Base-by-base conservation (phyloP, 2,888 invertebrate species). In the Cancer borealis region DNA sequence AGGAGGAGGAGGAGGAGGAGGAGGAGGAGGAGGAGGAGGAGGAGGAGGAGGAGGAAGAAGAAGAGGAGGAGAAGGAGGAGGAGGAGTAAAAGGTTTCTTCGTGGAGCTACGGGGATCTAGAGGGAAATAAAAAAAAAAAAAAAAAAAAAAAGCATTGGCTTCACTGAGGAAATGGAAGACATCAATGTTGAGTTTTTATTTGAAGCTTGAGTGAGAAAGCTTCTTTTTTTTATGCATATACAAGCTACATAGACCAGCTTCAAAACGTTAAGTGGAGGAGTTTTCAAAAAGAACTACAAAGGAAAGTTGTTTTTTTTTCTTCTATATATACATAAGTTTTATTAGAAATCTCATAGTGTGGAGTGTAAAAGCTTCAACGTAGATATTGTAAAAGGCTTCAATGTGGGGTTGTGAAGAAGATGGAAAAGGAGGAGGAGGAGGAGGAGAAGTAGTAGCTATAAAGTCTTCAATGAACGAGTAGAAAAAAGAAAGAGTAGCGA, bases 1-100 rank as follows among this genome's bases (percentile, higher is more conserved):
- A 49, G 79, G 84, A 26, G 26, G 46, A 54, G 79, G 73, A 66
- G 39, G 92, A 84, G 26, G 49, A 90, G 30, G 90, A 90, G 49
- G 60, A 49, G 66, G 5, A 66, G 60, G 46, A 0, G 92, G 47
- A 30, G 47, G 79, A 46, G 92, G 79, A 26, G 92, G 79, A 49
- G 79, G 84, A 26, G 26, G 46, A 54, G 79, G 73, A 66, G 39
- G 92, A 84, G 26, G 45, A 45, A 14, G 66, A 73, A 1, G 46
- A 14, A 17, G 60, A 91, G 39, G 60, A 91, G n/a, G 60, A n/a
- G 21, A 39, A 14, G 21, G 49, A 91, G 30, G 91, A 91, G 49
- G 60, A 49, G 66, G 8, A 66, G 60, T 66, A 66, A 66, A n/a
- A 66, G 66, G 66, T 66, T 66, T 66, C n/a, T n/a, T n/a, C 45